Percentiles rank a stretch among this genome's conserved stretches.
phyloP scores from a whole-genome alignment of 2,888 invertebrate genomes.

The Leucophora obtusa region DNA sequence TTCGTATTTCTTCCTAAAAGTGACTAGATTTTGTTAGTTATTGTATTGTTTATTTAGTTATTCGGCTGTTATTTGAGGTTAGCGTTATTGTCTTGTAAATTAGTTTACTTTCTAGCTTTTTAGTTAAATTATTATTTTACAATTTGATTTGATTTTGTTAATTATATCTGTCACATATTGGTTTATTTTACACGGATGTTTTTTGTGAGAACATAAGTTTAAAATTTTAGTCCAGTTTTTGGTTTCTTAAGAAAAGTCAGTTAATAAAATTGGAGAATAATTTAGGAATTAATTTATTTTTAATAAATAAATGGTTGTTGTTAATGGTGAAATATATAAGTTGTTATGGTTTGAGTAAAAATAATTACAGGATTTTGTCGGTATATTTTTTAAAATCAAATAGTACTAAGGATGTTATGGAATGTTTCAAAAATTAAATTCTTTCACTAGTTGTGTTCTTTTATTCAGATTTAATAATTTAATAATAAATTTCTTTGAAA shows the following conservation, averaged over 20 bases:
- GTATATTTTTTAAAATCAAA: too few species aligned
- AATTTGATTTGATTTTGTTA: constrained; percentile 15
- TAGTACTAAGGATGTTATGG: too few species aligned
- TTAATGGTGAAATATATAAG: not conserved
- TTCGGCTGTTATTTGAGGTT: constrained; percentile 63
- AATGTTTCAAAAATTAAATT: too few species aligned
- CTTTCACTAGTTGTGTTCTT: too few species aligned
- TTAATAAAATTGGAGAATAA: constrained; percentile 19
- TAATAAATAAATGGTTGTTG: not conserved
- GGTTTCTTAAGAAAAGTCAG: constrained; percentile 18
- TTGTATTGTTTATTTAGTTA: constrained; percentile 48
- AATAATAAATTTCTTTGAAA: too few species aligned
- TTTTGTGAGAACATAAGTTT: constrained; percentile 1
- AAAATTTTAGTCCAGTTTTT: not conserved
- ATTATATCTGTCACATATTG: constrained; percentile 23
- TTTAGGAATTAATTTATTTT: not conserved
- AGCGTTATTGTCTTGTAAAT: constrained; percentile 35
- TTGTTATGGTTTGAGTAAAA: not conserved
- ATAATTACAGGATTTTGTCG: not conserved
- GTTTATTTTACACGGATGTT: constrained; percentile 38
- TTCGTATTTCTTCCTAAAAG: constrained; percentile 70
- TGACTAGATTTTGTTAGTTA: constrained; percentile 75
- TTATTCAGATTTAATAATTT: too few species aligned
- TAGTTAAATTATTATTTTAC: constrained; percentile 1
- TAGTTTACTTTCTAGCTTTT: constrained; percentile 28